Evolutionary conservation across 2,797 vertebrate genomes (phyloP), one percentile per base, ranked within the genome.

Genomic region (Cetoscarus ocellatus): DNA sequence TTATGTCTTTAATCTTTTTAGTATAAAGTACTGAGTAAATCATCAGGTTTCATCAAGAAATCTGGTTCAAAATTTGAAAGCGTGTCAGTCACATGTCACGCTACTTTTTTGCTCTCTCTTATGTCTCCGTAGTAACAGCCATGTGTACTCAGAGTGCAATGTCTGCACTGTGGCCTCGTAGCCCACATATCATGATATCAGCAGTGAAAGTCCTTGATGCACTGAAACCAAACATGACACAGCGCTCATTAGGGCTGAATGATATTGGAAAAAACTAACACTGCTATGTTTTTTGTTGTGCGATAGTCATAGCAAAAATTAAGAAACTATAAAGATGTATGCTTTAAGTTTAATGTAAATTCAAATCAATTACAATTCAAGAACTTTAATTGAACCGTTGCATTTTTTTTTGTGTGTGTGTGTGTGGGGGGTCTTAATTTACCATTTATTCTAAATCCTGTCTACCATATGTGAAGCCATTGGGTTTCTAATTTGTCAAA

Each of bases 141-240:
- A 14, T 38, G n/a, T 8, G 9, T 13, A 0, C 11, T 42, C 40
- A 49, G 65, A 42, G 43, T 10, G 8, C 27, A 19, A 8, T 54
- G 39, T 67, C 40, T 64, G 38, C 34, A 35, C 6, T 42, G 18
- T 61, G 58, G 43, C 60, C 75, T 68, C n/a, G 55, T 27, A 61
- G 68, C 43, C 27, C n/a, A 36, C 52, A 14, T 40, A 43, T 14
- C 52, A 19, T 13, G 36, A 36, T 12, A 48, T 79, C 18, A 67
- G 45, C 18, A 51, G 35, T 73, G 48, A 67, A 19, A 50, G 35
- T 70, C 60, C 40, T 35, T 14, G 4, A 55, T 51, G 19, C 8
- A 70, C n/a, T 43, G n/a, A 45, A 70, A 64, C 66, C 50, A 70
- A 50, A 69, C 38, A 48, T 73, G 51, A 62, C 36, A n/a, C 9